These are phyloP conservation scores for Podarcis siculus DNA, from an alignment of 2,797 vertebrate species.

Conservation along the genomic window DNA sequence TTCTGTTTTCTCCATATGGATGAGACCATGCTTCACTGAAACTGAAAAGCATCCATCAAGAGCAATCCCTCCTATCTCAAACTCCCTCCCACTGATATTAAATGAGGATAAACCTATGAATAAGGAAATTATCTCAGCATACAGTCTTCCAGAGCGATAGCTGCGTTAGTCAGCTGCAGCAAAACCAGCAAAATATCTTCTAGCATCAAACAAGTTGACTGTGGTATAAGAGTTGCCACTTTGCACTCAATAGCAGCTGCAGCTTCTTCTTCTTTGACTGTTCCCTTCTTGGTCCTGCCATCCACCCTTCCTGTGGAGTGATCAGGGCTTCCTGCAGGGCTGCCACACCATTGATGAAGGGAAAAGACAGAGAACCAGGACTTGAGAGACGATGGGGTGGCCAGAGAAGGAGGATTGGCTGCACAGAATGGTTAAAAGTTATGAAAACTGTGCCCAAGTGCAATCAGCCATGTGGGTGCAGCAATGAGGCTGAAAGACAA, in stretches of 20 bases:
- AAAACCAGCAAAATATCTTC: neutral
- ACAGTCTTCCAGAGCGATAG: neutral
- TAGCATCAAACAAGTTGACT: neutral
- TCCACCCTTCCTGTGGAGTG: no score
- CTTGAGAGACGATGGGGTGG: no score
- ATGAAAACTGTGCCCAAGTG: no score
- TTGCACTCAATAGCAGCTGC: no score
- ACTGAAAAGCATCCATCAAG: neutral
- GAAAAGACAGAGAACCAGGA: no score
- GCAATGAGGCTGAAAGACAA: neutral
- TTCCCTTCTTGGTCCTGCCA: no score
- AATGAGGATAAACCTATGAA: neutral
- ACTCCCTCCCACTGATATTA: neutral
- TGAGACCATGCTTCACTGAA: neutral
- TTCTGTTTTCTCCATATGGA: neutral
- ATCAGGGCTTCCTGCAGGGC: no score
- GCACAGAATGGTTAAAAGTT: no score
- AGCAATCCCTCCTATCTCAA: neutral
- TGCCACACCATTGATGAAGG: no score
- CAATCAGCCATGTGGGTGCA: no score
- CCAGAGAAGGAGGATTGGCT: no score
- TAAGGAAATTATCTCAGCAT: neutral
- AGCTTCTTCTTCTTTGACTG: no score
- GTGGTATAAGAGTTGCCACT: neutral
- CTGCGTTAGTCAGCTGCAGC: neutral